These are phyloP conservation scores for Cyprinodon brontotheroides DNA, from an alignment of 2,113 vertebrate species.

Conservation along the genomic window DNA sequence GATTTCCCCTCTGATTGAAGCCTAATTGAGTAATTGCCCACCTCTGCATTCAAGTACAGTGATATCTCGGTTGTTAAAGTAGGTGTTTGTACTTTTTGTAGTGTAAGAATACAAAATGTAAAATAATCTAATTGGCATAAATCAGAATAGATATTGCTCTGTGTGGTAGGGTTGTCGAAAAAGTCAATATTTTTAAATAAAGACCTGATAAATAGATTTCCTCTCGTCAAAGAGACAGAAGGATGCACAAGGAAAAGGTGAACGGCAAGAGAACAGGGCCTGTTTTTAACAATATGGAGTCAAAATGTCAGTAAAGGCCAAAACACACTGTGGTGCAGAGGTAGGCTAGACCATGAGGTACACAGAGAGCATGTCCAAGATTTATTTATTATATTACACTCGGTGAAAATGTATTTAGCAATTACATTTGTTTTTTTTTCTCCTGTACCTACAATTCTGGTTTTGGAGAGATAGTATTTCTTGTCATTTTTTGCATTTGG, in stretches of 20 bases:
- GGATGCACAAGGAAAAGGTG: constrained; percentile 4
- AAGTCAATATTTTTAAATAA: too few relatives aligned
- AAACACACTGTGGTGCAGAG: constrained; percentile 6
- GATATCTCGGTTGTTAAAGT: too few relatives aligned
- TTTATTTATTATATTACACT: background rate
- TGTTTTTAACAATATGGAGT: background rate
- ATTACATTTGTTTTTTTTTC: background rate
- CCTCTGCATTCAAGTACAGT: too few relatives aligned
- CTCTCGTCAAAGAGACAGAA: background rate
- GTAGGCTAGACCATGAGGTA: constrained; percentile 11
- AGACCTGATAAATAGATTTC: background rate
- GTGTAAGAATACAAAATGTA: too few relatives aligned
- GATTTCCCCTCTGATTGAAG: too few relatives aligned
- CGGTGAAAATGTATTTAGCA: background rate
- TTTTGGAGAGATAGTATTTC: background rate
- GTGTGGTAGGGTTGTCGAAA: too few relatives aligned
- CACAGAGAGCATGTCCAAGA: background rate
- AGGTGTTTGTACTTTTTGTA: too few relatives aligned
- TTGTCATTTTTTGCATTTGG: too few relatives aligned
- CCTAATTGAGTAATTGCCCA: too few relatives aligned
- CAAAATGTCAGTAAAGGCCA: constrained; percentile 6
- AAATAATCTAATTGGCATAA: too few relatives aligned
- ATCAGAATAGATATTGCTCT: too few relatives aligned
- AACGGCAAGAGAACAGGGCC: background rate
- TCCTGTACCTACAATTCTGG: background rate